Evolutionary conservation across 2,888 invertebrate genomes (phyloP), one percentile per base, ranked within the genome.

Genomic region (Listrodromus nycthemerus): DNA sequence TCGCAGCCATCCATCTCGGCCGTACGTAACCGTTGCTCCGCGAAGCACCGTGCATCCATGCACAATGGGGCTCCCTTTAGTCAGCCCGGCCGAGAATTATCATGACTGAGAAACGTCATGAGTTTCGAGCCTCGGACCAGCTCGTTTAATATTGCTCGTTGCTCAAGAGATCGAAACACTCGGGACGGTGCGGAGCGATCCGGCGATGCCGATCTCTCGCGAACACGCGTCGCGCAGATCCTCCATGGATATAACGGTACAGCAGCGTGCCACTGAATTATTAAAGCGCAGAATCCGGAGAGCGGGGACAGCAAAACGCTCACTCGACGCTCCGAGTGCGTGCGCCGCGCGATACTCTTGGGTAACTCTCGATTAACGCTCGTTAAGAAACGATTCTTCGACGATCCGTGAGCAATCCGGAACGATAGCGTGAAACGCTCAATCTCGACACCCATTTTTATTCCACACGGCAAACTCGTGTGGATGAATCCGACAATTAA

Each of bases 71-170:
- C 2, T 30, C 48, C 45, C 58, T n/a, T 7, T 30, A 16, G 24
- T 5, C 30, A 41, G 61, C 73, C 66, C 61, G n/a, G 65, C 74
- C 74, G 16, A 5, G 27, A 16, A 45, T 45, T 45, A n/a, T 67
- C 37, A 19, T 37, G 70, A 21, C 52, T 33, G 65, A 48, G 67
- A 66, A 55, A 74, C 63, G 78, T 69, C 58, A 45, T 55, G 55
- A 19, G 61, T 66, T 55, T 65, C 50, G 37, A 16, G 27, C 45
- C 8, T 41, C 16, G 61, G 69, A 19, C 30, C 71, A 21, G 69
- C 83, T 80, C 80, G 80, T 83, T 83, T 73, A 76, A 80, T 75
- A 71, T 76, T 76, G 27, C 80, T 83, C 83, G 80, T 80, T 83
- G 66, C 80, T 76, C 75, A 76, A 73, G 27, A 61, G 61, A 61